Conservation (phyloP, 2,113 vertebrate species). For the pig (Sus scrofa) region T2T-Sscrofa CM000824.6:130820501-130821000, state of each 20-base stretch:
- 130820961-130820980: neutral
- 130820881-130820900: neutral
- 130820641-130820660: neutral
- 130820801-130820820: neutral
- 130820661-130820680: neutral
- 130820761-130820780: neutral
- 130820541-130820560: neutral
- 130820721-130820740: neutral
- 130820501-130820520: neutral
- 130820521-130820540: neutral
- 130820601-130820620: neutral
- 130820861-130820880: neutral
- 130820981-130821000: neutral
- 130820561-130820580: neutral
- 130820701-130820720: neutral
- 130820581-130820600: neutral
- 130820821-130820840: neutral
- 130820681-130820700: neutral
- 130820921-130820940: neutral
- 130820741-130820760: neutral
- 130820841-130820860: neutral
- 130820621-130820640: neutral
- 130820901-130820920: neutral
- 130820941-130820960: neutral
- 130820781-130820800: neutral